Evolutionary conservation across 2,113 vertebrate species (phyloP).

Genomic region (Hemibagrus wyckioides): DNA sequence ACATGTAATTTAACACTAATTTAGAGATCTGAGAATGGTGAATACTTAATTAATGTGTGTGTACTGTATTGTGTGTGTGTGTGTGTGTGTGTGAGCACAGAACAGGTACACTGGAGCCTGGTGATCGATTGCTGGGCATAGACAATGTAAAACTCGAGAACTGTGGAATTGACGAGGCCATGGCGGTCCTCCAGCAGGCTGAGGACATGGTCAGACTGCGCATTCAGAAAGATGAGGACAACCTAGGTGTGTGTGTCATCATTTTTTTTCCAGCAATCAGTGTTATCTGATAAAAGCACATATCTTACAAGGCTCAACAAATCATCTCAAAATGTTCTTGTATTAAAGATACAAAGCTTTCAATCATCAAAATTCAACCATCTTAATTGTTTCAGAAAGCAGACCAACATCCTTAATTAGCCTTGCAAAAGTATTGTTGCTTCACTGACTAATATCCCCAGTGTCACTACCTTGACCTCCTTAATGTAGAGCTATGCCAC

Average conservation of each 20-base stretch:
- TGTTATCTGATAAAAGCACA: background rate
- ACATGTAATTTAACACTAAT: background rate
- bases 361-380: background rate
- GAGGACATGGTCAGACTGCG: slow-evolving; percentile 97
- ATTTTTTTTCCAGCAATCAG: no score
- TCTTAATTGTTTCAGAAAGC: background rate
- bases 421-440: background rate
- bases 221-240: slow-evolving; percentile 97
- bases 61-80: background rate
- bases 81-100: slow-evolving; percentile 62
- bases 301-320: background rate
- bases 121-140: slow-evolving; percentile 93
- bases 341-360: background rate
- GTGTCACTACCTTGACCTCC: background rate
- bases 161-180: slow-evolving; percentile 93
- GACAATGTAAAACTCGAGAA: slow-evolving; percentile 93
- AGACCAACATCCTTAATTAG: background rate
- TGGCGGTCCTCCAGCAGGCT: slow-evolving; percentile 89
- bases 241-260: slow-evolving; percentile 77
- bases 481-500: background rate
- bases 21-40: no score
- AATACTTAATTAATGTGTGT: background rate
- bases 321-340: background rate
- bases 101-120: slow-evolving; percentile 94
- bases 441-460: background rate